These are phyloP conservation scores for Octodon degus DNA, from an alignment of 2,113 vertebrate genomes.

Conservation along the genomic window DNA sequence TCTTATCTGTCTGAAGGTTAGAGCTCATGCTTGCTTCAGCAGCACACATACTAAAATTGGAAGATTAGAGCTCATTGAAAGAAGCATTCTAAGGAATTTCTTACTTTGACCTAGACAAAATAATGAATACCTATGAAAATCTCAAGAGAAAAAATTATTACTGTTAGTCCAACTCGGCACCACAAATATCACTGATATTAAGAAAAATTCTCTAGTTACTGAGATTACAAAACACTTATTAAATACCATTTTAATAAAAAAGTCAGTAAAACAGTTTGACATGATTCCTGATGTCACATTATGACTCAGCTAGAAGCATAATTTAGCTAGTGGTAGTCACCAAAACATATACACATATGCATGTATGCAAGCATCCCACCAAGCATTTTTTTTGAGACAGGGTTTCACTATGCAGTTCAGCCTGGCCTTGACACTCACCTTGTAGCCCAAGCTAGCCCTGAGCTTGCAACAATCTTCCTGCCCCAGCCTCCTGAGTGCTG, in stretches of 20 bases:
- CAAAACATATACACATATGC: background rate
- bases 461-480: background rate
- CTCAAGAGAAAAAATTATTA: background rate
- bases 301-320: background rate
- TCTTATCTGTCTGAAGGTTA: conserved; percentile 17
- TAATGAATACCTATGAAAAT: conserved; percentile 22
- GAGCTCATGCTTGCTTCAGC: background rate
- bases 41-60: too few relatives aligned
- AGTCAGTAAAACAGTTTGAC: conserved; percentile 29
- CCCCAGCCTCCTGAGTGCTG: background rate
- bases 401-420: background rate
- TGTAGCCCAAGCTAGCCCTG: background rate
- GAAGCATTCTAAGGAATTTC: background rate
- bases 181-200: background rate
- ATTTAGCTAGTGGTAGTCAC: background rate
- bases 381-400: background rate
- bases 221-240: conserved; percentile 4
- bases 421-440: background rate
- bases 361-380: background rate
- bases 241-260: background rate
- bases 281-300: conserved; percentile 28
- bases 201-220: conserved; percentile 35
- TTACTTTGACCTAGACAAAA: conserved; percentile 29
- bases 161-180: conserved; percentile 5
- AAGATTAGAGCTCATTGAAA: conserved; percentile 17